Conservation (phyloP, 2,797 vertebrate genomes). For the Alectoris magna region DNA sequence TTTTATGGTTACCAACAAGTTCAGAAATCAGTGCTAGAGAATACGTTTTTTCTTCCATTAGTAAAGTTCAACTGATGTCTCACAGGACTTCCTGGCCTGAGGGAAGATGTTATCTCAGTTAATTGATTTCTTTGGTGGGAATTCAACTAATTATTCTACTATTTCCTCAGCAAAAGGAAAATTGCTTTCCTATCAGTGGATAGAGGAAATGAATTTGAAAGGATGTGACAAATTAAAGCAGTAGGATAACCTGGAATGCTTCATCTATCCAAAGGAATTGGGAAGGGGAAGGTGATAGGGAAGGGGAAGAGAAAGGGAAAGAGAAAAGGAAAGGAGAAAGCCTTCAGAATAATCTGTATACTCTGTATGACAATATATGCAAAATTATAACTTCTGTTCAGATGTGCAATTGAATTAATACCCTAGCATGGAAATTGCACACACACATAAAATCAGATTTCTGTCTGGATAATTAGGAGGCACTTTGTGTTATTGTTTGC, state of each 20-base stretch:
- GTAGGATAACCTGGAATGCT: background rate
- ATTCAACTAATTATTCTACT: conserved; percentile 54
- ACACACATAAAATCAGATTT: background rate
- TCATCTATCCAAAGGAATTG: background rate
- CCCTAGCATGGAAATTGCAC: background rate
- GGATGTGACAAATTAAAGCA: background rate
- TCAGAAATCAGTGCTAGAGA: background rate
- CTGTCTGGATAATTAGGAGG: background rate
- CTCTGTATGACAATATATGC: background rate
- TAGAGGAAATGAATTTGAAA: conserved; percentile 3
- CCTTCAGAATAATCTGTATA: background rate
- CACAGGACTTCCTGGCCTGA: conserved; percentile 29
- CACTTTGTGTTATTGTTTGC: background rate
- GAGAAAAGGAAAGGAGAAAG: background rate
- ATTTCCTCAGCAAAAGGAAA: conserved; percentile 39
- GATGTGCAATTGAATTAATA: background rate
- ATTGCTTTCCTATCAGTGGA: background rate
- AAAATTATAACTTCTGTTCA: background rate
- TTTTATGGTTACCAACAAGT: conserved; percentile 7
- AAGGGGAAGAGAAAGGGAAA: background rate
- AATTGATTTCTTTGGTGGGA: conserved; percentile 64
- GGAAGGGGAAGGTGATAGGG: background rate
- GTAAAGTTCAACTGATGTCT: conserved; percentile 53
- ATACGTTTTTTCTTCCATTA: conserved; percentile 25
- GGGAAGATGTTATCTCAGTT: conserved; percentile 40